These are phyloP conservation scores for Aleiodes alternator DNA, from an alignment of 2,888 invertebrate species.

Conservation along the genomic window DNA sequence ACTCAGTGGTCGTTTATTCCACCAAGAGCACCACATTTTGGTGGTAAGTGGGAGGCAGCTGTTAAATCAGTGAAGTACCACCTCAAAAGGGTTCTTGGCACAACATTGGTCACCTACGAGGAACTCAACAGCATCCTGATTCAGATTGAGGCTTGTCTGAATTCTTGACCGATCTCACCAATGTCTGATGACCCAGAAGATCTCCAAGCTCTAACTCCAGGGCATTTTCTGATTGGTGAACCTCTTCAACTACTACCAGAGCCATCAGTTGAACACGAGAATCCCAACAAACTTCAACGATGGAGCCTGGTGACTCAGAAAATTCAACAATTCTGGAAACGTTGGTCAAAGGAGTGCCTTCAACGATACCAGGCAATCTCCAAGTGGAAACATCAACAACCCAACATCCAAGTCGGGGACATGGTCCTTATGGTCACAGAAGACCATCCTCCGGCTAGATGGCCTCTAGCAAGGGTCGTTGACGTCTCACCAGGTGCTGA, in stretches of 20 bases:
- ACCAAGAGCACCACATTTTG: conserved; percentile 1
- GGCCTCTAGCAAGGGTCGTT: not conserved
- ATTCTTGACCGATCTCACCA: conserved; percentile 2
- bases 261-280: not conserved
- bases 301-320: conserved; percentile 6
- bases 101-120: no score
- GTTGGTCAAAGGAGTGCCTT: no score
- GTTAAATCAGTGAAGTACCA: conserved; percentile 5
- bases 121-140: no score
- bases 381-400: no score
- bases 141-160: conserved; percentile 6
- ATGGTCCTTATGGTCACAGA: not conserved
- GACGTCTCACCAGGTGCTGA: not conserved
- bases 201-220: not conserved
- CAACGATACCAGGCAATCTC: no score
- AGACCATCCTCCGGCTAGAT: not conserved
- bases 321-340: not conserved
- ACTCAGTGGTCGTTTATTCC: not conserved
- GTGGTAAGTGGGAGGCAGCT: conserved; percentile 22
- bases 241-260: conserved; percentile 11
- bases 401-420: not conserved
- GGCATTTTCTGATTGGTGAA: not conserved
- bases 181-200: conserved; percentile 17
- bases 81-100: not conserved
- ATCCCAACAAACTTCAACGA: not conserved